Percentiles rank a stretch among this genome's conserved stretches.
Conservation (phyloP, 2,113 vertebrate species). For the Lepidothrix coronata region DNA sequence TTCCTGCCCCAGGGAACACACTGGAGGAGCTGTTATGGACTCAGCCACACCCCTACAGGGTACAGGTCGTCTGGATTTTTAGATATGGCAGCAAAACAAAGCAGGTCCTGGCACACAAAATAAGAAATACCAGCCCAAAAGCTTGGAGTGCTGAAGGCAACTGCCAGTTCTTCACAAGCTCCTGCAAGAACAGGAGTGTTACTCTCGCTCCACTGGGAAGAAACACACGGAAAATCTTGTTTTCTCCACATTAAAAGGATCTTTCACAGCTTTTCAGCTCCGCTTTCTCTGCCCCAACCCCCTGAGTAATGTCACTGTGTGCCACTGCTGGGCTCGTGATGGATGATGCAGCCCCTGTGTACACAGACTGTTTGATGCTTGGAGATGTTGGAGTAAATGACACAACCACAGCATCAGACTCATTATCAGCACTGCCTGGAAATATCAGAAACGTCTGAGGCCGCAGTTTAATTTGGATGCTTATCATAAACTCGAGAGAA, state of each 20-base stretch:
- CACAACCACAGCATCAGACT: neutral
- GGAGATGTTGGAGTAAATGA: neutral
- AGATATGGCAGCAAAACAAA: neutral
- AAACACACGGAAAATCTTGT: neutral
- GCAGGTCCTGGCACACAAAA: neutral
- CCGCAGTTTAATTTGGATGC: constrained; percentile 1
- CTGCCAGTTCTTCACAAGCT: neutral
- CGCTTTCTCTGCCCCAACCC: neutral
- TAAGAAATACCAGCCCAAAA: neutral
- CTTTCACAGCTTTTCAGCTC: neutral
- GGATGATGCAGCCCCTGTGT: neutral
- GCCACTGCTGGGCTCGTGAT: neutral
- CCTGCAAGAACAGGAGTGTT: neutral
- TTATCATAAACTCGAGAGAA: neutral
- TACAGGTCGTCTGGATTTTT: neutral
- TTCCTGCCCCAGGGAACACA: neutral
- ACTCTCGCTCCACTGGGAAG: neutral
- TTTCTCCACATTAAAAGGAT: neutral
- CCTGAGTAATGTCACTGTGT: neutral
- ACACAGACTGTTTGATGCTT: neutral
- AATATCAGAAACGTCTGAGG: neutral
- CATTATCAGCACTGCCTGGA: constrained; percentile 6
- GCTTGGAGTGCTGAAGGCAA: neutral
- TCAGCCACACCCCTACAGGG: neutral
- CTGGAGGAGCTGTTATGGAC: no score